Conservation (phyloP, 2,888 invertebrate species). For the Marronus borbonicus region DNA sequence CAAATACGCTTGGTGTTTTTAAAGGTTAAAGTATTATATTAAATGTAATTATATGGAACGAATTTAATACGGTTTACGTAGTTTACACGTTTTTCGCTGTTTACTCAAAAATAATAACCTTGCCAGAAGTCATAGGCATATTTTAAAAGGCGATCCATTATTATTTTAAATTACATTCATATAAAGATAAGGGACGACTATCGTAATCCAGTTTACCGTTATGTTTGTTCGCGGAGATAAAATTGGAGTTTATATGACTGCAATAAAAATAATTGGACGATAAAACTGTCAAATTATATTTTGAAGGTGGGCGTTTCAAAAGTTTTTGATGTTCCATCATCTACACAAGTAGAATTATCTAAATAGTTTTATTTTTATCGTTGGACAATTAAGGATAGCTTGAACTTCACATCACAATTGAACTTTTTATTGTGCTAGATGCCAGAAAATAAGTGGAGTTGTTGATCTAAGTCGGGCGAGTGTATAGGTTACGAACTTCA, state of each 20-base stretch:
- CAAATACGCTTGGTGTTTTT: not conserved
- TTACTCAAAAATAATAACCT: no score
- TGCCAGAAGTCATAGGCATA: no score
- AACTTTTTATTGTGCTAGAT: not conserved
- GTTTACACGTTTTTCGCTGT: no score
- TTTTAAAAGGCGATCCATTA: not conserved
- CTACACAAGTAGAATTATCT: not conserved
- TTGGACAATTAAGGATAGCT: not conserved
- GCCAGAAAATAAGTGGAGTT: no score
- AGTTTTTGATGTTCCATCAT: not conserved
- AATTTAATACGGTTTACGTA: not conserved
- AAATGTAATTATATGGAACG: not conserved
- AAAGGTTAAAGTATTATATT: not conserved
- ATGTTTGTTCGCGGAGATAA: not conserved
- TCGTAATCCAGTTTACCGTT: not conserved
- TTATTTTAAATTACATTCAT: not conserved
- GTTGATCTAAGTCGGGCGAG: no score
- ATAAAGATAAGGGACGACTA: not conserved
- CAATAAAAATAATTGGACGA: slow-evolving; percentile 16
- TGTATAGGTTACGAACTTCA: no score
- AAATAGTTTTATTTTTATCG: slow-evolving; percentile 4
- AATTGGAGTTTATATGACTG: slow-evolving; percentile 19
- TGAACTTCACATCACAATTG: not conserved
- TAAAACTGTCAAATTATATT: slow-evolving; percentile 27
- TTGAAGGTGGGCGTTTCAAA: slow-evolving; percentile 7